phyloP scores from a whole-genome alignment of 2,888 invertebrate genomes.

The Sminthurinus aureus region DNA sequence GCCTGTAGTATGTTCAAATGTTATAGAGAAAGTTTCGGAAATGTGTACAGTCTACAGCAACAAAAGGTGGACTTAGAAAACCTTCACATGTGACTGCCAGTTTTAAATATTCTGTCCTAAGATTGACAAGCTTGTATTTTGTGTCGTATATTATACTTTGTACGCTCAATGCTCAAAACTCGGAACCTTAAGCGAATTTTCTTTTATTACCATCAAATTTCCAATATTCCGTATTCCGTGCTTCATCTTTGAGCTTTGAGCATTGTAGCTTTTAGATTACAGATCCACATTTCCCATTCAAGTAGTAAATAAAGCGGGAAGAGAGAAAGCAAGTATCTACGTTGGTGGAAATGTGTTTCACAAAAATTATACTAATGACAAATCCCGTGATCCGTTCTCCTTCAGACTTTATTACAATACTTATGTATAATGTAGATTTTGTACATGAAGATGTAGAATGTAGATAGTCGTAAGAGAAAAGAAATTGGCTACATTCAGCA shows the following conservation, averaged over 20 bases:
- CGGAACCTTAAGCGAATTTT: too few species aligned
- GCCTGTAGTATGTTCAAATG: neutral
- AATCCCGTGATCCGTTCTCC: neutral
- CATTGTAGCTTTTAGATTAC: too few species aligned
- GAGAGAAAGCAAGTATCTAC: neutral
- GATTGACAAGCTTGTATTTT: too few species aligned
- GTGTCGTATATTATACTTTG: too few species aligned
- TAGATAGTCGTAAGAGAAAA: neutral
- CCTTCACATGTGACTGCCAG: neutral
- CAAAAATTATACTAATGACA: neutral
- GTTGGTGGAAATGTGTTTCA: neutral
- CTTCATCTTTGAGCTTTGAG: too few species aligned
- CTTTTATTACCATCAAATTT: too few species aligned
- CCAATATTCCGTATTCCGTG: too few species aligned
- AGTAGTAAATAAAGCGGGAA: neutral
- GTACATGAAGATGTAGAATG: neutral
- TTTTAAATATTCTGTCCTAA: neutral
- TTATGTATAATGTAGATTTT: neutral
- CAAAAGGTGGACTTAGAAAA: neutral
- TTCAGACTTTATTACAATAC: neutral
- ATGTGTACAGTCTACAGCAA: neutral
- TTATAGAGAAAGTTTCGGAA: neutral
- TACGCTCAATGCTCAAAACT: too few species aligned
- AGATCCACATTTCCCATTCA: too few species aligned
- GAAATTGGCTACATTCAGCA: neutral